phyloP scores from a whole-genome alignment of 2,888 invertebrate genomes.

The Noctua pronuba region DNA sequence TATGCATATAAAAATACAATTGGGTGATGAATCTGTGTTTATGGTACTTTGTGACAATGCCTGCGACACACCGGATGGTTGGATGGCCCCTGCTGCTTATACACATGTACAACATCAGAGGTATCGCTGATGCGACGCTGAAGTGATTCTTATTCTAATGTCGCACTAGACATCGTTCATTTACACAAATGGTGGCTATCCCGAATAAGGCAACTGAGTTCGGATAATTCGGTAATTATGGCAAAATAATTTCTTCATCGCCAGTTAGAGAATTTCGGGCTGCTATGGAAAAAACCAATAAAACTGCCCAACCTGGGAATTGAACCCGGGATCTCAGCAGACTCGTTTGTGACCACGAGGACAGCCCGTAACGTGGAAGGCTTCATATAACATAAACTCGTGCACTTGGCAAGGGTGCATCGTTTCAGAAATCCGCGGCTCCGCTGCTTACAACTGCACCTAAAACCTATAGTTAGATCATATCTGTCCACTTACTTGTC shows the following conservation, averaged over 20 bases:
- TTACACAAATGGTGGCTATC: neutral
- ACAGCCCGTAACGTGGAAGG: neutral
- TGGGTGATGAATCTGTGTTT: neutral
- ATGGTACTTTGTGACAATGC: neutral
- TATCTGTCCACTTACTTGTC: slow-evolving; percentile 91
- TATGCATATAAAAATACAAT: neutral
- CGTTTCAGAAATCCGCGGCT: neutral
- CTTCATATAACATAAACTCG: neutral
- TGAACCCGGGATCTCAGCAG: neutral
- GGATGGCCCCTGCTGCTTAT: neutral
- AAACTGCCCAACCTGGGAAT: neutral
- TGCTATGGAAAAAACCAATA: neutral
- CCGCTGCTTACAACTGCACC: neutral
- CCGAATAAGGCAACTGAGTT: neutral
- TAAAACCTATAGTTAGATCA: neutral
- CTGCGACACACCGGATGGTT: neutral
- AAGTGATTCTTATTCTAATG: too few species aligned
- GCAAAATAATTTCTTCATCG: neutral
- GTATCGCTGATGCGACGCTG: neutral
- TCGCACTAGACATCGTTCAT: neutral
- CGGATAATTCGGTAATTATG: too few species aligned
- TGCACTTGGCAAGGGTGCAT: neutral
- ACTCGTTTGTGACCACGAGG: neutral
- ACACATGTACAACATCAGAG: neutral
- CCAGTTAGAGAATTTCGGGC: neutral